Base-by-base conservation (phyloP, 2,113 vertebrate species). In the Ovibos moschatus region DNA sequence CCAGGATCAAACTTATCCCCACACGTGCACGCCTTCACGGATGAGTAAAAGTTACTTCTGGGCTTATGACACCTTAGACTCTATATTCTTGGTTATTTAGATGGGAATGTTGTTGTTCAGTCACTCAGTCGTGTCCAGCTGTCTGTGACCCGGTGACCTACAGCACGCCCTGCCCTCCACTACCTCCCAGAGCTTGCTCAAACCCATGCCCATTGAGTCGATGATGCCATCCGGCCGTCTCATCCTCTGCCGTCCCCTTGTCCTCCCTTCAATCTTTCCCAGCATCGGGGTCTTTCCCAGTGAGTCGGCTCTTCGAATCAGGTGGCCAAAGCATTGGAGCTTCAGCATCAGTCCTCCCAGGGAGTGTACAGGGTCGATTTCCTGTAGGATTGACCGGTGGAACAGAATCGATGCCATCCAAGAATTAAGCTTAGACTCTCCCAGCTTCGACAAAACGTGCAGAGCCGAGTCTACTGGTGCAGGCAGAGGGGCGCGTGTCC, bases 401-500 rank as follows among this genome's bases (percentile, higher is more conserved):
- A 74, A 74, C 50, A 21, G 50, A 58, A 71, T 19, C 8, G 64
- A 89, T 28, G 28, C n/a, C 7, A 0, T 21, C 51, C 8, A 71
- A 47, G 15, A 55, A 17, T 50, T 33, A 86, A 74, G 62, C 15
- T 55, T 58, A 82, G 76, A 27, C 11, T 17, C 55, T 11, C 76
- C 47, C 43, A 15, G 19, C 57, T 55, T 67, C 15, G 27, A 82
- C n/a, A 58, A 21, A 53, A 17, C 4, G 1, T 7, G 25, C 30
- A 30, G 16, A 43, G 55, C 30, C 4, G 12, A 36, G 53, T 21
- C 78, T 25, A 17, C 27, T 0, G 1, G 13, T 1, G 19, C 78
- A 10, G 45, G 23, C 36, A 17, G 3, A n/a, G 55, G 30, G 76
- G 9, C 3, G 1, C 0, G 1, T 5, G 16, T 58, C 64, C 17